Evolutionary conservation across 2,888 invertebrate species (phyloP).

Genomic region (Stegana nigrithorax): DNA sequence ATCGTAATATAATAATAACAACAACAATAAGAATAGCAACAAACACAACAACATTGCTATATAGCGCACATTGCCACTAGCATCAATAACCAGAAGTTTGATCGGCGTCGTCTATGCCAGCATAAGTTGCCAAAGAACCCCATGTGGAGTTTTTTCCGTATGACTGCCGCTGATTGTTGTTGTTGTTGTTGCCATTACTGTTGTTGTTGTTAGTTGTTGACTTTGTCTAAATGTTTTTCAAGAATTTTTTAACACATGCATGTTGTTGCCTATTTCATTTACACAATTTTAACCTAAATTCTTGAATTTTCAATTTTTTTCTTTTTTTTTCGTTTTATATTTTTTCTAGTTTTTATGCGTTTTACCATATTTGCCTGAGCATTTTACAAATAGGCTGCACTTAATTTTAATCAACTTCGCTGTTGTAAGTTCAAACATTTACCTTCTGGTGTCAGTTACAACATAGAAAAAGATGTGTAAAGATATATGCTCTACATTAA

Average conservation of each 20-base stretch:
- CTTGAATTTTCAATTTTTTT: not conserved
- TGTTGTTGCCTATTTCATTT: conserved; percentile 46
- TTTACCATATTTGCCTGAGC: not conserved
- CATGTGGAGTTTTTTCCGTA: conserved; percentile 18
- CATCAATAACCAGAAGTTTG: conserved; percentile 14
- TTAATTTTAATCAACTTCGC: not conserved
- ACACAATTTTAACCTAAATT: conserved; percentile 48
- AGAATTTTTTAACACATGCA: no score
- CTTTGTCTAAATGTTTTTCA: conserved; percentile 9
- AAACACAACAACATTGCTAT: not conserved
- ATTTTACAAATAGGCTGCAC: not conserved
- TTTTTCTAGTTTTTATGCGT: not conserved
- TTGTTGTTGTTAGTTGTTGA: not conserved
- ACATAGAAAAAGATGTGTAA: no score
- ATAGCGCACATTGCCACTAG: not conserved
- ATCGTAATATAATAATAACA: conserved; percentile 29
- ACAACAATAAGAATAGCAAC: conserved; percentile 20
- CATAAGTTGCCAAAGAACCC: conserved; percentile 5
- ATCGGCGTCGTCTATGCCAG: not conserved
- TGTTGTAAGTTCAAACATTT: not conserved
- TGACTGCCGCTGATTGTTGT: conserved; percentile 9
- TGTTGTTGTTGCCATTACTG: conserved; percentile 2
- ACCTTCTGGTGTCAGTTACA: no score
- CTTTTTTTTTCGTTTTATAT: not conserved
- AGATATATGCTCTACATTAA: no score